phyloP scores from a whole-genome alignment of 1,140 invertebrate species.

The Arctopsyche grandis region DNA sequence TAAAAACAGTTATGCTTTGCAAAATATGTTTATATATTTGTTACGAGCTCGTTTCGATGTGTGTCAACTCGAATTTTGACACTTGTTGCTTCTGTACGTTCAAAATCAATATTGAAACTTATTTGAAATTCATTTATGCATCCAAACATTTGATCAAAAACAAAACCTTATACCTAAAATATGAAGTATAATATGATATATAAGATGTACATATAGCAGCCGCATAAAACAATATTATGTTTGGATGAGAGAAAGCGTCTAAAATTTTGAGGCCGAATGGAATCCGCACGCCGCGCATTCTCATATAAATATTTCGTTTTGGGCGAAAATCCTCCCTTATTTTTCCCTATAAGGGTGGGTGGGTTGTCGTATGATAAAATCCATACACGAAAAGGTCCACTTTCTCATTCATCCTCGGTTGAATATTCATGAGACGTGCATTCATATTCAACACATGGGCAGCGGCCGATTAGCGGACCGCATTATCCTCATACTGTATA shows the following conservation, averaged over 20 bases:
- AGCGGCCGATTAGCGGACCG: conserved; percentile 26
- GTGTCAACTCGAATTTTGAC: no score
- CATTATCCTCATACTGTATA: conserved; percentile 26
- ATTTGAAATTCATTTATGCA: no score
- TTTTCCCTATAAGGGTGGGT: not conserved
- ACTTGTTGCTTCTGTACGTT: no score
- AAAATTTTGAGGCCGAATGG: not conserved
- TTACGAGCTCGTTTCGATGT: no score
- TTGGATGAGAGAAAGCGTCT: not conserved
- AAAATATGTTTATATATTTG: no score
- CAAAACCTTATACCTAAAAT: no score
- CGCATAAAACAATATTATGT: conserved; percentile 23
- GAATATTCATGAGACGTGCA: conserved; percentile 21
- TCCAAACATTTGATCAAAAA: no score
- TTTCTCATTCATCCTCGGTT: not conserved
- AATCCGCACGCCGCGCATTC: conserved; percentile 13
- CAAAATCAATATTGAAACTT: no score
- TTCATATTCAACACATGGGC: conserved; percentile 37
- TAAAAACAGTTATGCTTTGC: no score
- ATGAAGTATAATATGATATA: not conserved
- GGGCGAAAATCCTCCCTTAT: not conserved
- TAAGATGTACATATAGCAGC: not conserved
- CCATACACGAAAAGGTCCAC: not conserved
- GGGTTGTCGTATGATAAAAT: not conserved
- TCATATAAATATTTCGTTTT: conserved; percentile 24